These are phyloP conservation scores for Piaya cayana DNA, from an alignment of 2,113 vertebrate species.

Conservation along the genomic window DNA sequence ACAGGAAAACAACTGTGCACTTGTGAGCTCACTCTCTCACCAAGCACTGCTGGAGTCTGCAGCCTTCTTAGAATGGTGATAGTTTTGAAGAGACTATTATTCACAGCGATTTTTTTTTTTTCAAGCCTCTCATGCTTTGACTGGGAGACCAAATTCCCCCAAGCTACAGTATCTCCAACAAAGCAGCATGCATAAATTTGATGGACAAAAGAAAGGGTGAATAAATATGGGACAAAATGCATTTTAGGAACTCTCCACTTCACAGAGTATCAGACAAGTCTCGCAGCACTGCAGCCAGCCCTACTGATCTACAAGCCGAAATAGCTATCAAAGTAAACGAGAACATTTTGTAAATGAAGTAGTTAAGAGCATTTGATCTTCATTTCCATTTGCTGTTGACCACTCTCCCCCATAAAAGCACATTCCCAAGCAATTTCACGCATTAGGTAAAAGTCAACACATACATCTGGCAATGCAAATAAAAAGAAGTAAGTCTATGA, in stretches of 20 bases:
- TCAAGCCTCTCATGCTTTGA: not conserved
- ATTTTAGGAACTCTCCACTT: not conserved
- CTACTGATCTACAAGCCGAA: not conserved
- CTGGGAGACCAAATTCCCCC: not conserved
- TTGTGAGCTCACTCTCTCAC: not conserved
- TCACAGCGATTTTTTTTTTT: not conserved
- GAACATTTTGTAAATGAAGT: not conserved
- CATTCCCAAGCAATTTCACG: not conserved
- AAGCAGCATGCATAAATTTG: not conserved
- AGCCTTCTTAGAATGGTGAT: not conserved
- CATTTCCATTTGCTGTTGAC: not conserved
- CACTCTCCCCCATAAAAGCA: not conserved
- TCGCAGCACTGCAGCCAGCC: not conserved
- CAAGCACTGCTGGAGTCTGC: not conserved
- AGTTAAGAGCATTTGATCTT: not conserved
- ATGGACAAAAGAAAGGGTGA: not conserved
- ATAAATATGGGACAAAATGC: not conserved
- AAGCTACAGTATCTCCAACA: not conserved
- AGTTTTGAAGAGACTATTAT: not conserved
- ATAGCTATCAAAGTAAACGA: not conserved
- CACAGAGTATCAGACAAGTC: not conserved
- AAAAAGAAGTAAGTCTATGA: not conserved
- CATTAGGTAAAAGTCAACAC: not conserved
- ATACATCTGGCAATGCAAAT: rapidly evolving
- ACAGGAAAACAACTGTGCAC: not conserved